Conservation (phyloP, 2,797 vertebrate genomes). For the Cyprinodon diabolis region DNA sequence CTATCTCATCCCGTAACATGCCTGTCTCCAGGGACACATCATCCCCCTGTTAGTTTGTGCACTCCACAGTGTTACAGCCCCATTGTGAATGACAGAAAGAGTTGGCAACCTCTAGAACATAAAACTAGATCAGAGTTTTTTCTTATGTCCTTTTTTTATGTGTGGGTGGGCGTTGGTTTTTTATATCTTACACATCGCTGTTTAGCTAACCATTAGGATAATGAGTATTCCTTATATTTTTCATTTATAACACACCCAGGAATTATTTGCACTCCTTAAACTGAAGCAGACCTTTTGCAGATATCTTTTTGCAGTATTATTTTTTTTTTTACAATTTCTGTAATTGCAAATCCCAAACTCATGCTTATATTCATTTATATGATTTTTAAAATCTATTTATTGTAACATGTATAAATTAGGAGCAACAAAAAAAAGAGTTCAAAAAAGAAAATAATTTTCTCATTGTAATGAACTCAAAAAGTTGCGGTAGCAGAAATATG, state of each 20-base stretch:
- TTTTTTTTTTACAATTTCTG: neutral
- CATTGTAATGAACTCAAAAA: neutral
- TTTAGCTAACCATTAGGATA: neutral
- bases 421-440: neutral
- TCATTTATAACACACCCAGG: neutral
- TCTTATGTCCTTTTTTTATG: conserved; percentile 12
- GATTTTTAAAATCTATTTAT: neutral
- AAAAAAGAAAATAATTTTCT: neutral
- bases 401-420: neutral
- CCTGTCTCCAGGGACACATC: conserved; percentile 76
- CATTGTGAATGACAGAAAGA: conserved; percentile 50
- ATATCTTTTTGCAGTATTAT: conserved; percentile 1
- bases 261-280: neutral
- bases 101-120: conserved; percentile 8
- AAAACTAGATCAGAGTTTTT: neutral
- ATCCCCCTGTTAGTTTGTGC: conserved; percentile 73
- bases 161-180: too few relatives aligned
- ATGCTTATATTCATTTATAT: neutral
- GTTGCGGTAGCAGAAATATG: neutral
- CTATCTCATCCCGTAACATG: conserved; percentile 65
- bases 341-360: too few relatives aligned
- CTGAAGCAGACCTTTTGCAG: conserved; percentile 9
- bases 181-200: neutral
- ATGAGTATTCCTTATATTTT: neutral
- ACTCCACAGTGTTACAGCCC: conserved; percentile 41